Percentiles rank a stretch among this genome's conserved stretches.
Conservation (phyloP, 2,113 vertebrate species). For the Myotis yumanensis region DNA sequence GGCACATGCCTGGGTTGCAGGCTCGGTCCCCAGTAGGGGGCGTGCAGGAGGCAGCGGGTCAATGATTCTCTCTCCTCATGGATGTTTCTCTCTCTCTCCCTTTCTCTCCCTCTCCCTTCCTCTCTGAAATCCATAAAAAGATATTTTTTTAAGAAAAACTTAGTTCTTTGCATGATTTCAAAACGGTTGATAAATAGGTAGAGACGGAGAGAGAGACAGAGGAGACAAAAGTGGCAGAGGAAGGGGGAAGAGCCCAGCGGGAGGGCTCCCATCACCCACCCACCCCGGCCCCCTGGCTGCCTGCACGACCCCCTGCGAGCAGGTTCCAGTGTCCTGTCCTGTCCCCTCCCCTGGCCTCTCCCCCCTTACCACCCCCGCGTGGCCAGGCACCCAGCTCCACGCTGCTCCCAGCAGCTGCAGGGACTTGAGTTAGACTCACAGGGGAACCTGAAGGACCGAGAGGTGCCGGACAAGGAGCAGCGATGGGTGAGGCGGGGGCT, state of each 20-base stretch:
- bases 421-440: not conserved
- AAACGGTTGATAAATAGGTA: not conserved
- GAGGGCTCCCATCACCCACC: not conserved
- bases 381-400: too few species aligned
- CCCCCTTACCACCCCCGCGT: accelerated
- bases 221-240: not conserved
- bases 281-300: accelerated
- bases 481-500: not conserved
- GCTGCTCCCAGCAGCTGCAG: too few species aligned
- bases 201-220: not conserved
- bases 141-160: too few species aligned
- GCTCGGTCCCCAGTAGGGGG: too few species aligned
- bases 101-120: too few species aligned
- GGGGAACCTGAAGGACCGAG: not conserved
- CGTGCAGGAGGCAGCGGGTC: too few species aligned
- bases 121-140: too few species aligned
- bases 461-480: not conserved
- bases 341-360: accelerated
- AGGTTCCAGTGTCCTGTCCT: not conserved
- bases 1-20: too few species aligned
- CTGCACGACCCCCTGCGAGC: accelerated
- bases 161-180: not conserved
- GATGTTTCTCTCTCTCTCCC: too few species aligned
- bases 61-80: too few species aligned
- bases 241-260: accelerated